Evolutionary conservation across 2,888 invertebrate species (phyloP), one percentile per base, ranked within the genome.

Genomic region (Tinea semifulvella): DNA sequence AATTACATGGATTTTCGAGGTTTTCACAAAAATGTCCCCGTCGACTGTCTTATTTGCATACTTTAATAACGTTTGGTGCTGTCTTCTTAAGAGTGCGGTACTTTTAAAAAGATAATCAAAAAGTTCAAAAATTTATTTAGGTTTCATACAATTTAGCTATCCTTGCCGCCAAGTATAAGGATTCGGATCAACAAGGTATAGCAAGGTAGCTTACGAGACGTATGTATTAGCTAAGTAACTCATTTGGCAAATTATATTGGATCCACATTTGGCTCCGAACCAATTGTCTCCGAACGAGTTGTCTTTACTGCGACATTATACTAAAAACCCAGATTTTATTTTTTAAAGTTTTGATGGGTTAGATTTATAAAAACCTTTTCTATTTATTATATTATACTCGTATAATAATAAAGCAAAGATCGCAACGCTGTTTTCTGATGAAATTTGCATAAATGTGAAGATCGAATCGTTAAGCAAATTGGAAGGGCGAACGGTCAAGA

Each of bases 1-100:
- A 44, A 47, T 44, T 47, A 47, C 47, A 40, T 35, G 27, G 47
- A 47, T 44, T 47, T 46, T 47, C 42, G 35, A 35, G 44, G 44
- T 44, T 44, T n/a, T 40, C 47, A 36, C 36, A 36, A 36, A 36
- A 36, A 36, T 36, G 36, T 16, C 36, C 17, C 16, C 17, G 36
- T 36, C 18, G 36, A 36, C 36, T 36, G 36, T 36, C 36, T 36
- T 17, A 36, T 36, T 36, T 36, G 36, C 36, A 36, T 36, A 36
- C 36, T 36, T 36, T 36, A 36, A 36, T 36, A 36, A 36, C 36
- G 18, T 36, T 36, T 36, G 36, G 36, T 36, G 18, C 18, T 16
- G 18, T 18, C 4, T 3, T 18, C 36, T 36, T 36, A 36, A 16
- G 36, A 14, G 36, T 8, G n/a, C 7, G 36, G 18, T 31, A 31